Evolutionary conservation across 1,140 invertebrate species (phyloP).

Genomic region (Apocrypta bakeri): DNA sequence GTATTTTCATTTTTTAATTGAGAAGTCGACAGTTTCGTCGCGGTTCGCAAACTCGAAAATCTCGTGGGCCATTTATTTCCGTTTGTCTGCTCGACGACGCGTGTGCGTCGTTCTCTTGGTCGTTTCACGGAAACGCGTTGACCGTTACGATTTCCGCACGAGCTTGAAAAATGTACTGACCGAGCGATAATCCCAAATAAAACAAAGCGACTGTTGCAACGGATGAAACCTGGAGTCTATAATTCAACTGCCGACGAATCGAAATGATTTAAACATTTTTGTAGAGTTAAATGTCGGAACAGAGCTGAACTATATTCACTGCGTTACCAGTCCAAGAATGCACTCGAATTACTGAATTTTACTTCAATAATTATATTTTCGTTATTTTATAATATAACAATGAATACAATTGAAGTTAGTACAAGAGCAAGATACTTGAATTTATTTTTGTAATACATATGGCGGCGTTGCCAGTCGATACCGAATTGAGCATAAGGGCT

Average conservation of each 20-base stretch:
- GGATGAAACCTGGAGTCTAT: not conserved
- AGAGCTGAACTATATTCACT: not conserved
- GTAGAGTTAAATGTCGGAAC: not conserved
- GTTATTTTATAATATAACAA: too few relatives aligned
- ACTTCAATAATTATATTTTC: too few relatives aligned
- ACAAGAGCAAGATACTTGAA: too few relatives aligned
- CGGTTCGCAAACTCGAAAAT: not conserved
- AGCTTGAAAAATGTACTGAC: constrained; percentile 15
- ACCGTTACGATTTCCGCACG: not conserved
- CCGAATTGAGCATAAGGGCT: too few relatives aligned
- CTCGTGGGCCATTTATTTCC: constrained; percentile 50
- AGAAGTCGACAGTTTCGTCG: not conserved
- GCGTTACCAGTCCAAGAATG: too few relatives aligned
- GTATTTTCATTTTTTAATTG: too few relatives aligned
- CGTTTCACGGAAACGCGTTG: not conserved
- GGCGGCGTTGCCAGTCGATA: too few relatives aligned
- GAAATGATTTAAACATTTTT: not conserved
- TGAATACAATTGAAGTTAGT: too few relatives aligned
- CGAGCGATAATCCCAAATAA: constrained; percentile 4
- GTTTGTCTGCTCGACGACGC: constrained; percentile 42
- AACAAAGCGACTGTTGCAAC: not conserved
- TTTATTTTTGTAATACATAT: too few relatives aligned
- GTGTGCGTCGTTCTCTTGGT: not conserved
- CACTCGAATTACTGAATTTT: too few relatives aligned
- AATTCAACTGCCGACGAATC: not conserved